Evolutionary conservation across 2,888 invertebrate genomes (phyloP).

Genomic region (Pecten maximus): DNA sequence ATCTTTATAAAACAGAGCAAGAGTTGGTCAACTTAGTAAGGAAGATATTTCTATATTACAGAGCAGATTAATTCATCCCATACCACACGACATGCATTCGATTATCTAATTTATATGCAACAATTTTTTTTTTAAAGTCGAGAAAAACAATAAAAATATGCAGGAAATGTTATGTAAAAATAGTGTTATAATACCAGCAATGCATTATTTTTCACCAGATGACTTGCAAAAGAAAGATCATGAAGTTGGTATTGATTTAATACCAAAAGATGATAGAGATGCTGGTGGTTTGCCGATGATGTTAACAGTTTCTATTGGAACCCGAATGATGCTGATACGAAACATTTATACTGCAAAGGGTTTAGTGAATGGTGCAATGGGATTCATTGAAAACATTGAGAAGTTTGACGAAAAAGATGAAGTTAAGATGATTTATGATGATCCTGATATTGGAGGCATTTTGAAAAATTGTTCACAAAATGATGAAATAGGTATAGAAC

Average conservation of each 20-base stretch:
- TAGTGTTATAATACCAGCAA: background rate
- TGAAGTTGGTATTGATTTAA: constrained; percentile 34
- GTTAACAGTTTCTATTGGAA: constrained; percentile 52
- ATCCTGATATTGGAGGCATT: too few species aligned
- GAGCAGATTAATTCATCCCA: constrained; percentile 27
- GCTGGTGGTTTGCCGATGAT: constrained; percentile 51
- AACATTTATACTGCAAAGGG: constrained; percentile 51
- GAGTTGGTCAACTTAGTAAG: constrained; percentile 33
- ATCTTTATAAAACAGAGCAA: constrained; percentile 40
- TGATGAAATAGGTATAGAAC: too few species aligned
- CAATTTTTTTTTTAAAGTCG: constrained; percentile 36
- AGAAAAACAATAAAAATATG: constrained; percentile 17
- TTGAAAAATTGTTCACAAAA: too few species aligned
- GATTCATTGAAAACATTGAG: constrained; percentile 45
- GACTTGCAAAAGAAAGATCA: constrained; percentile 31
- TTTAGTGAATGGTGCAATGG: constrained; percentile 55
- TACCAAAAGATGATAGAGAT: constrained; percentile 56
- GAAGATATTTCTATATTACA: constrained; percentile 38
- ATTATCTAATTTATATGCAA: constrained; percentile 39
- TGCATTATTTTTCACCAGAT: constrained; percentile 40
- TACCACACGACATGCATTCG: background rate
- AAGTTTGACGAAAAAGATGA: background rate
- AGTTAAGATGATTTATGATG: too few species aligned
- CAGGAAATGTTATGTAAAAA: background rate
- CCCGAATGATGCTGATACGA: constrained; percentile 51